Conservation (phyloP, 2,888 invertebrate genomes). For the Euplexia lucipara region DNA sequence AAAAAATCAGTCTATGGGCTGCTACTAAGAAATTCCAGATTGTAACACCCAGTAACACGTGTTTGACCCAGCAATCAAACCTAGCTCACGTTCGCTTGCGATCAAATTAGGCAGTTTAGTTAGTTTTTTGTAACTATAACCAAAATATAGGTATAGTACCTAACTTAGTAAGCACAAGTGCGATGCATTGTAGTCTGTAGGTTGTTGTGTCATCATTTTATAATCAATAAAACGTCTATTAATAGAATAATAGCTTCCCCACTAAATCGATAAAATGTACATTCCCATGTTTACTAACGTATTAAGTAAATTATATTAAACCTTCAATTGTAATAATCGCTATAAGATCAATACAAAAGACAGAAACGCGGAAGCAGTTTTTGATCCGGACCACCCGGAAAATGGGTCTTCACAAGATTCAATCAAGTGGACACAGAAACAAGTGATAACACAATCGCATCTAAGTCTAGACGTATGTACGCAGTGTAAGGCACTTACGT, state of each 20-base stretch:
- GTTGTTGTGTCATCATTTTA: constrained; percentile 13
- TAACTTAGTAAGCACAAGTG: not conserved
- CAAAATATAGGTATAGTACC: not conserved
- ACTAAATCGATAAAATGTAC: not conserved
- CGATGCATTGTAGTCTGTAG: not conserved
- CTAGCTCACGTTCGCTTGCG: no score
- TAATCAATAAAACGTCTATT: constrained; percentile 13
- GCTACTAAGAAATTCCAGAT: no score
- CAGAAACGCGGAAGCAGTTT: constrained; percentile 27
- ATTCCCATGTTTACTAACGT: not conserved
- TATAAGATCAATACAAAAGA: constrained; percentile 39
- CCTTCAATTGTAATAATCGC: not conserved
- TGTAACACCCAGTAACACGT: no score
- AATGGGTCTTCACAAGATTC: not conserved
- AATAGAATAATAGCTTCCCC: not conserved
- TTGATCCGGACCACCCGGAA: not conserved
- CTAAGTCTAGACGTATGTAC: no score
- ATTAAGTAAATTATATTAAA: not conserved
- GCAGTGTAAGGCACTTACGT: no score
- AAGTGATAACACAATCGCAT: constrained; percentile 21
- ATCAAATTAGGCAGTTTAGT: no score
- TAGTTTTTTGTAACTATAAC: not conserved
- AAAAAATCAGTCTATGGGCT: no score
- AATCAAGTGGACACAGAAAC: not conserved
- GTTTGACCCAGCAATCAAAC: no score